Base-by-base conservation (phyloP, 2,113 vertebrate species). In the Hippocampus comes region DNA sequence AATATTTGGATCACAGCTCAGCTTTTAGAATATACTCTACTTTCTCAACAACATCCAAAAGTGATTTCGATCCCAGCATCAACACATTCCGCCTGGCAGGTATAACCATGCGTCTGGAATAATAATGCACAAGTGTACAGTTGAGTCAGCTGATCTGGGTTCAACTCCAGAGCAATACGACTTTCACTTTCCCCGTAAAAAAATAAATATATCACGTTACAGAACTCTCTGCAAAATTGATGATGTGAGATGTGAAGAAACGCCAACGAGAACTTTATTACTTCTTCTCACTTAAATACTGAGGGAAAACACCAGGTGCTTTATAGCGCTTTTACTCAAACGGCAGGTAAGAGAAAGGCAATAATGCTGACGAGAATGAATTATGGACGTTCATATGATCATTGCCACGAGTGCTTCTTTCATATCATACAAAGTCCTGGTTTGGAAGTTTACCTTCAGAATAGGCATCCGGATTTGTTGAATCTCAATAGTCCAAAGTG, bases 81-180 rank as follows among this genome's bases (percentile, higher is more conserved):
- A 1, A 41, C 17, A 21, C 5, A 2, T 43, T 43, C 25, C 23
- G 25, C 53, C 17, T 42, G 53, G 69, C 68, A 53, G 70, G 66
- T 66, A 68, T 21, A 70, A 67, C 53, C 48, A 34, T 72, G 60
- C 21, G 75, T 5, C 63, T 64, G 59, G 65, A 75, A 69, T 86
- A 72, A 61, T 65, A 84, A 81, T 76, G 55, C n/a, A 59, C n/a
- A 82, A 74, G 71, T 73, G 68, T 46, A 74, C 67, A 77, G 43
- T 34, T 21, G 30, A 48, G 77, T 57, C 20, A 41, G 49, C 68
- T 38, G 57, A 46, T 81, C n/a, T 12, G 12, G 55, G 73, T 80
- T 84, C 72, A 76, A 72, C 67, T 80, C 67, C 63, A 21, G 78
- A 84, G 81, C 27, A 80, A 77, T 84, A 67, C 0, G 15, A n/a